Conservation (phyloP, 1,140 invertebrate genomes). For the Panagrolaimus sp. region DNA sequence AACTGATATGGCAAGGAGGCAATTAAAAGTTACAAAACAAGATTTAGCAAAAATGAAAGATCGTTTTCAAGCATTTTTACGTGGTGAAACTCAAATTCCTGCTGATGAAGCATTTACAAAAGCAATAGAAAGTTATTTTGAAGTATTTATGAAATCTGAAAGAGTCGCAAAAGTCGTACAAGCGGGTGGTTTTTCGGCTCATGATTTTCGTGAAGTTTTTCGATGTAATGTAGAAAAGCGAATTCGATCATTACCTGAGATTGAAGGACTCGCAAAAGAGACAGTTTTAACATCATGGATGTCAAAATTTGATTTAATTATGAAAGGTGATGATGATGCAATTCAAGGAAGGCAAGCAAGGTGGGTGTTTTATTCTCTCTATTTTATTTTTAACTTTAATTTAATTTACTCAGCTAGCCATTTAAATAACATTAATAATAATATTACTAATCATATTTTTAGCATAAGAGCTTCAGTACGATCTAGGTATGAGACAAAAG, state of each 20-base stretch:
- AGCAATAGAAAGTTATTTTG: conserved; percentile 91
- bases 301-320: conserved; percentile 97
- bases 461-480: conserved; percentile 13
- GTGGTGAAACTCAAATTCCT: conserved; percentile 87
- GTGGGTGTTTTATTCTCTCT: conserved; percentile 13
- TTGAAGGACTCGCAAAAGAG: conserved; percentile 97
- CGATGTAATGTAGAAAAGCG: conserved; percentile 58
- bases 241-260: conserved; percentile 85
- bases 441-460: conserved; percentile 36
- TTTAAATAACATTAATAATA: not conserved
- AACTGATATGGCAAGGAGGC: conserved; percentile 86
- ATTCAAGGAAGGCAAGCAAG: conserved; percentile 37
- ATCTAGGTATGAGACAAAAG: conserved; percentile 3
- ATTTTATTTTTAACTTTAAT: not conserved
- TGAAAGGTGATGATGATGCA: conserved; percentile 70
- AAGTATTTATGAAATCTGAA: conserved; percentile 94
- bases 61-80: conserved; percentile 72
- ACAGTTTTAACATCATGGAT: conserved; percentile 97
- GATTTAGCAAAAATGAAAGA: conserved; percentile 89
- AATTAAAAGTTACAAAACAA: conserved; percentile 87
- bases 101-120: conserved; percentile 98
- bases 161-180: conserved; percentile 88
- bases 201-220: conserved; percentile 91
- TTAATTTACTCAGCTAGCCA: not conserved
- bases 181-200: conserved; percentile 89